Base-by-base conservation (phyloP, 2,888 invertebrate species). In the Pheosia tremula region DNA sequence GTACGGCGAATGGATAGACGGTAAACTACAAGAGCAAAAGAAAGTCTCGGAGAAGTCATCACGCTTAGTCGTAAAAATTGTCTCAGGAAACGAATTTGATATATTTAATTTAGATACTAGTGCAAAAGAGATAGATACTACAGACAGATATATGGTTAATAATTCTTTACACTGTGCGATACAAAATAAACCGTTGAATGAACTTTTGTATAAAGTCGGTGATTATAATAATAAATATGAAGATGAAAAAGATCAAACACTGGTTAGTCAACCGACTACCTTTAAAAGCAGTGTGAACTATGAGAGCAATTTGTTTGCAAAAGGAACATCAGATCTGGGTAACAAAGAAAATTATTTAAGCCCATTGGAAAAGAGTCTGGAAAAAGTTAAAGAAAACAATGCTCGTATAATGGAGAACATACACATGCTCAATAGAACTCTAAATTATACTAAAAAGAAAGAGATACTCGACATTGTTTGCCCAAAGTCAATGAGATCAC, bases 331-430 rank as follows among this genome's bases (percentile, higher is more conserved):
- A 10, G 45, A 52, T 52, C 56, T 54, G 63, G 59, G 39, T 61
- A 63, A 71, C 60, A 13, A 72, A 59, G 68, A 53, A 45, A 66
- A 58, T 58, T 69, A 68, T 69, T 61, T 80, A n/a, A 86, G 85
- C 68, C 87, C 89, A 38, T 75, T 94, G 61, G 93, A 94, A 76
- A 84, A 88, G 57, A 91, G 91, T 60, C 78, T 94, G 41, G 89
- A 91, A 77, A 93, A 86, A 75, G 93, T 94, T 3, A 89, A 91
- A 67, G 88, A 90, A 77, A 94, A 91, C 62, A 94, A 94, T 73
- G 92, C 91, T 55, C 84, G 86, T 36, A 94, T 94, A 49, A 91
- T 93, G 92, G 86, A 91, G 81, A 94, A 94, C 66, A 94, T 94
- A 64, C 87, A 89, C 50, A 87, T 91, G 80, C 79, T 94, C 3